Evolutionary conservation across 2,888 invertebrate genomes (phyloP), one percentile per base, ranked within the genome.

Genomic region (Trichopoda pennipes): DNA sequence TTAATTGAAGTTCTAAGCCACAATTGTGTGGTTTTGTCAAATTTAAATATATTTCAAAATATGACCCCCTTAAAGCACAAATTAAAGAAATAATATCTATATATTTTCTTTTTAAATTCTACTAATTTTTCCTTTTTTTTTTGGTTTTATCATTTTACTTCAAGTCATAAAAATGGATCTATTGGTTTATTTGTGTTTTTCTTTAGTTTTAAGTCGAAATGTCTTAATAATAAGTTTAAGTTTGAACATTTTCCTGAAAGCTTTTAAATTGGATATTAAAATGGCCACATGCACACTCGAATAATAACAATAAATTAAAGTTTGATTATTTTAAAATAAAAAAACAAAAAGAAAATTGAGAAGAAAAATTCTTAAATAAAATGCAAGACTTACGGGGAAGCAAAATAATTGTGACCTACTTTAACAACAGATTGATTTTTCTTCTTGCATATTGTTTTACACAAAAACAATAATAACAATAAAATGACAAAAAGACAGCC

Each of bases 401-500:
- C 19, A 16, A 44, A 16, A 38, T 44, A 51, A 55, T 35, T 77
- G 70, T 81, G 82, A 82, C 82, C 82, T 79, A 82, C 75, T 82
- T 82, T 56, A 79, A 72, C 72, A 79, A 63, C 75, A 42, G 75
- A 82, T 82, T 82, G 79, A 76, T 82, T 82, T 82, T 56, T 60
- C 19, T 35, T 47, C 19, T 35, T 47, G 21, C 32, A 61, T 14
- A 28, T 44, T 68, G 68, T 44, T 69, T 55, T 76, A 53, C 19
- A 69, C 64, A 74, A 51, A 19, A 60, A 9, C 2, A 61, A 42
- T 19, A 51, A 19, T 8, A 14, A 35, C 9, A n/a, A 14, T 38
- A 55, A 60, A 55, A 49, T 38, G 35, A 61, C 19, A 35, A 56
- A 12, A 66, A 38, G 49, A 23, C 17, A 61, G 56, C 35, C 35